Evolutionary conservation across 1,140 invertebrate species (phyloP).

Genomic region (Homarus americanus): DNA sequence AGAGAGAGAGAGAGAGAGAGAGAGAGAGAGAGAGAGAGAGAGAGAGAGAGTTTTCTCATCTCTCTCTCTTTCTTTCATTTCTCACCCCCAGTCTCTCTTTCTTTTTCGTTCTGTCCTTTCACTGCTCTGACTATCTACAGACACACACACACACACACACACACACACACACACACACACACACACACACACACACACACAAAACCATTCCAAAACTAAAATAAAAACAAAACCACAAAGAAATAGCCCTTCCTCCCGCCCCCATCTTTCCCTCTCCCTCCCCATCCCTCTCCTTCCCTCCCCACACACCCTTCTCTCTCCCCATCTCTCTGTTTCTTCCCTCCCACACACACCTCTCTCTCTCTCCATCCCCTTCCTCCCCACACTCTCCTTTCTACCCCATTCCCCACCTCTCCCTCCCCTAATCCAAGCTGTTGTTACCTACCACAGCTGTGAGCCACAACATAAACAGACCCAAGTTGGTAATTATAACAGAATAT

Average conservation of each 20-base stretch:
- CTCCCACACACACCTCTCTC: not conserved
- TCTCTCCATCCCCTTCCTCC: not conserved
- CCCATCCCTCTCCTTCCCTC: not conserved
- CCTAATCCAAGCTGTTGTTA: no score
- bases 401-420: not conserved
- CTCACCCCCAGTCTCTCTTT: not conserved
- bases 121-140: not conserved
- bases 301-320: not conserved
- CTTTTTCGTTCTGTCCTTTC: not conserved
- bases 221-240: no score
- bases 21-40: not conserved
- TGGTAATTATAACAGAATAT: no score
- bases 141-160: not conserved
- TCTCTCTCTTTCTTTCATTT: not conserved
- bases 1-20: not conserved
- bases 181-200: no score
- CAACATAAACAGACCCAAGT: no score
- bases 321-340: not conserved
- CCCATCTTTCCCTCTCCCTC: not conserved
- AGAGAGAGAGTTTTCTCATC: no score
- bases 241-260: slow-evolving; percentile 6
- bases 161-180: no score
- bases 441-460: no score
- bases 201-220: no score
- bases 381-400: not conserved